Evolutionary conservation across 2,797 vertebrate species (phyloP).

Genomic region (Danio albolineatus): DNA sequence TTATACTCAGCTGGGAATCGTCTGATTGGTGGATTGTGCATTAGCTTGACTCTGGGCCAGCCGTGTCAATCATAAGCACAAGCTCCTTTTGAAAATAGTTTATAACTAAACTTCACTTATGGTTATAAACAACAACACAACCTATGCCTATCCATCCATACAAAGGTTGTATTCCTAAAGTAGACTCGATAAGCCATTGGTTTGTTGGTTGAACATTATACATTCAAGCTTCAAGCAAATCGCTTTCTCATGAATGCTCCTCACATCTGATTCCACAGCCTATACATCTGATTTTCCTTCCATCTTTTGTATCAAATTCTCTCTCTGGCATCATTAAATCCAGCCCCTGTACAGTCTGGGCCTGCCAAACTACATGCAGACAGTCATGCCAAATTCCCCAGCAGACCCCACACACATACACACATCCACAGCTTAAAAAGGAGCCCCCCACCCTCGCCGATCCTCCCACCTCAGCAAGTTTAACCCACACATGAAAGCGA

Average conservation of each 20-base stretch:
- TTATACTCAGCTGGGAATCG: too few relatives aligned
- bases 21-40: too few relatives aligned
- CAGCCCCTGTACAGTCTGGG: slow-evolving; percentile 40
- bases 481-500: slow-evolving; percentile 42
- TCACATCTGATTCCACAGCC: slow-evolving; percentile 16
- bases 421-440: slow-evolving; percentile 44
- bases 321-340: slow-evolving; percentile 48
- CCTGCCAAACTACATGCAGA: slow-evolving; percentile 50
- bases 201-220: neutral
- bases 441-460: slow-evolving; percentile 32
- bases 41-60: too few relatives aligned
- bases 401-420: slow-evolving; percentile 48
- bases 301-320: slow-evolving; percentile 25
- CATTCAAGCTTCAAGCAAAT: slow-evolving; percentile 3
- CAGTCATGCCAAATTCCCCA: slow-evolving; percentile 45
- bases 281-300: slow-evolving; percentile 17
- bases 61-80: too few relatives aligned
- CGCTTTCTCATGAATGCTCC: neutral
- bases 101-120: too few relatives aligned
- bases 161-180: neutral
- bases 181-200: slow-evolving; percentile 1
- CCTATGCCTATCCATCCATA: neutral
- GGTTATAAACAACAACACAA: neutral
- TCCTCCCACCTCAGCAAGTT: slow-evolving; percentile 45
- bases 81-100: too few relatives aligned